Conservation (phyloP, 1,140 invertebrate species). For the Atta cephalotes region DNA sequence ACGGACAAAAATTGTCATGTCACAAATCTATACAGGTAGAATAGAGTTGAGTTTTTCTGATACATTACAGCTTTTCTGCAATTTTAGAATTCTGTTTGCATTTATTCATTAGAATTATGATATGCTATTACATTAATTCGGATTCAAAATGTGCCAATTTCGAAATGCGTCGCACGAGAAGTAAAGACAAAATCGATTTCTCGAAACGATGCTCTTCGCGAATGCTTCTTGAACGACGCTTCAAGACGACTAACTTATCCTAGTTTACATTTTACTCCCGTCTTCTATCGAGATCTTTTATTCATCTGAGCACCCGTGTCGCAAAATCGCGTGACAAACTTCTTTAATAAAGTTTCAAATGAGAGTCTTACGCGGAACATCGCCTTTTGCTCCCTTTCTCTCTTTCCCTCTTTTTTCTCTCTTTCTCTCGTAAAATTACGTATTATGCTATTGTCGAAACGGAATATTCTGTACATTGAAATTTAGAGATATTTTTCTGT, state of each 20-base stretch:
- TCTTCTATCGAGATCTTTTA: conserved; percentile 62
- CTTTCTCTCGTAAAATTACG: not conserved
- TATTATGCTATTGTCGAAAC: conserved; percentile 23
- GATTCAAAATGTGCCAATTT: conserved; percentile 3
- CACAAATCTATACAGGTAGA: not conserved
- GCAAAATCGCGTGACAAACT: conserved; percentile 62
- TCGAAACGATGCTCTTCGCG: conserved; percentile 25
- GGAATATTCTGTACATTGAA: no score
- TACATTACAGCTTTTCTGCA: not conserved
- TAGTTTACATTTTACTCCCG: conserved; percentile 60
- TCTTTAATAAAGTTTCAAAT: conserved; percentile 63
- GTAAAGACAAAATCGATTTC: conserved; percentile 54
- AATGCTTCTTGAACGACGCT: conserved; percentile 32
- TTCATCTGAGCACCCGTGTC: conserved; percentile 51
- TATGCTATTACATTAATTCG: conserved; percentile 27
- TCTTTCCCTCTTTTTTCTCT: not conserved
- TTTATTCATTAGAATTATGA: conserved; percentile 2
- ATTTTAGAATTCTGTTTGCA: not conserved
- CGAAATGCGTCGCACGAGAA: conserved; percentile 5
- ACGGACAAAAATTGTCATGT: no score
- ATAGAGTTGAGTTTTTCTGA: not conserved
- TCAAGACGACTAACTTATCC: conserved; percentile 49
- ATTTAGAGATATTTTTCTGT: not conserved
- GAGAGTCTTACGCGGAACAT: conserved; percentile 25
- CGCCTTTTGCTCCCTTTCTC: not conserved